phyloP scores from a whole-genome alignment of 2,113 vertebrate genomes.

The Mobula hypostoma region DNA sequence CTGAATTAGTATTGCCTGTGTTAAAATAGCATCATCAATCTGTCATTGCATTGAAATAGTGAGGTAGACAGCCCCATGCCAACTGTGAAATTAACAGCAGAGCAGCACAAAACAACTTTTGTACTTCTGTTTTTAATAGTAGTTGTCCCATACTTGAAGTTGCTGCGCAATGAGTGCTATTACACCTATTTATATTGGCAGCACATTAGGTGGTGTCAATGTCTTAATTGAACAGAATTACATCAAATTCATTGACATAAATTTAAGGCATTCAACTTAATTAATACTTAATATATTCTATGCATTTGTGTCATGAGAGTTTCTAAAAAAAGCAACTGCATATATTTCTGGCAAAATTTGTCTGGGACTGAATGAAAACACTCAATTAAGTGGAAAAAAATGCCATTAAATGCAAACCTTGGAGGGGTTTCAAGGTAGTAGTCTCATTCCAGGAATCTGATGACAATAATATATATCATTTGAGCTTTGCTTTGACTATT shows the following conservation, averaged over 20 bases:
- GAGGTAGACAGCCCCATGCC: neutral
- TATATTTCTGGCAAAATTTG: neutral
- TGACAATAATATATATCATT: neutral
- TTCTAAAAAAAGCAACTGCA: too few relatives aligned
- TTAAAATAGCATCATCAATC: neutral
- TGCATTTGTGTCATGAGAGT: neutral
- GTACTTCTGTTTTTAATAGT: neutral
- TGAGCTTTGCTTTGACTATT: neutral
- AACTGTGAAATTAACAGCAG: neutral
- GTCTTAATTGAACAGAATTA: neutral
- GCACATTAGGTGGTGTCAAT: neutral
- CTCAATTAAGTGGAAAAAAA: neutral
- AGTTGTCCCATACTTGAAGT: neutral
- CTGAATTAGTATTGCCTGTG: neutral
- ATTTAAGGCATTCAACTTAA: neutral
- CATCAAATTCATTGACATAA: neutral
- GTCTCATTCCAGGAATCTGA: neutral
- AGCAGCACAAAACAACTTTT: neutral
- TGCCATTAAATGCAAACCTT: neutral
- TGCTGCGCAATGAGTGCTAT: neutral
- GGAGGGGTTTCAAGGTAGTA: neutral
- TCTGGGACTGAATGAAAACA: neutral
- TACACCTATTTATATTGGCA: neutral
- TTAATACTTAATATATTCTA: neutral
- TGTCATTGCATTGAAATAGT: neutral